Conservation (phyloP, 1,140 invertebrate genomes). For the Drosophila sp. region DNA sequence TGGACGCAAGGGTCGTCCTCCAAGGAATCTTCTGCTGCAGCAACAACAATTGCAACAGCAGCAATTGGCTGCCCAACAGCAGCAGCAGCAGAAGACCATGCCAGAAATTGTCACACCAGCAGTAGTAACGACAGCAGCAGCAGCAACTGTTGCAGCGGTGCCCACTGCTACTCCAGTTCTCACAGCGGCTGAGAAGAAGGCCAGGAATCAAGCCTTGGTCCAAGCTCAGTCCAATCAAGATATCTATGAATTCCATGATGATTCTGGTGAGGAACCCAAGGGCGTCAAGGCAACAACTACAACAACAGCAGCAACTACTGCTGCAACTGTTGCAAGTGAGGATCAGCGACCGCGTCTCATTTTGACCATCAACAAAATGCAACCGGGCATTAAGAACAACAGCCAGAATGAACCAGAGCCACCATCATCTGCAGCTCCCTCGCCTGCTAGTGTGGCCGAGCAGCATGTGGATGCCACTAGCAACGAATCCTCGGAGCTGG, state of each 20-base stretch:
- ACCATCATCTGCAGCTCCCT: slow-evolving; percentile 32
- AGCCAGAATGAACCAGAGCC: slow-evolving; percentile 44
- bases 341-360: slow-evolving; percentile 89
- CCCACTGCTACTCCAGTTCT: slow-evolving; percentile 34
- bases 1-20: slow-evolving; percentile 74
- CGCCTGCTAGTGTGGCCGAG: slow-evolving; percentile 18
- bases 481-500: slow-evolving; percentile 87
- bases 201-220: slow-evolving; percentile 59
- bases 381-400: slow-evolving; percentile 44
- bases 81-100: slow-evolving; percentile 39
- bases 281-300: slow-evolving; percentile 56
- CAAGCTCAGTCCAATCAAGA: slow-evolving; percentile 83
- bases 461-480: slow-evolving; percentile 65
- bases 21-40: slow-evolving; percentile 63
- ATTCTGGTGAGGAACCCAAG: slow-evolving; percentile 88
- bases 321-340: slow-evolving; percentile 25
- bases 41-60: slow-evolving; percentile 70
- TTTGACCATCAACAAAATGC: slow-evolving; percentile 88
- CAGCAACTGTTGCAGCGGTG: slow-evolving; percentile 72
- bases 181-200: slow-evolving; percentile 73
- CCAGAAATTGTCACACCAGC: slow-evolving; percentile 11
- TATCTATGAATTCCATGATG: slow-evolving; percentile 93
- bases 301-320: slow-evolving; percentile 8
- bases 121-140: slow-evolving; percentile 7
- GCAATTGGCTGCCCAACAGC: slow-evolving; percentile 52